Evolutionary conservation across 1,140 invertebrate species (phyloP), one percentile per base, ranked within the genome.

Genomic region (Tetraneura akinire): DNA sequence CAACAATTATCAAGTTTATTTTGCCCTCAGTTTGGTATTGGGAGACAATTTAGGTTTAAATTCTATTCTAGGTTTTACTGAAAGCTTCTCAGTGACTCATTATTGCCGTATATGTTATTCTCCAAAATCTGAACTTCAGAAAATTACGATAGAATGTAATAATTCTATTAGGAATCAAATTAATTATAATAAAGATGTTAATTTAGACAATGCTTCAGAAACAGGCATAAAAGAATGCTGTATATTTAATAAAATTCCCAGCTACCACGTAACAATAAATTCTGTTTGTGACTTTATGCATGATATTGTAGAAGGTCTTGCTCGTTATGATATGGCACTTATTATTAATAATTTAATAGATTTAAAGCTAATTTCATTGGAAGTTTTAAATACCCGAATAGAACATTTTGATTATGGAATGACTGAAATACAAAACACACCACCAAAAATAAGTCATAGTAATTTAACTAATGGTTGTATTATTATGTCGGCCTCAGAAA

Each of bases 391-490:
- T 29, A 16, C 0, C 32, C 23, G 13, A 5, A 5, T 62, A 29
- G 6, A 16, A 32, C 18, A 8, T 0, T 62, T 62, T 57, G 57
- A 62, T 0, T 62, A 62, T 32, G 57, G 26, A 16, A 0, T 62
- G 4, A 29, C 26, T 62, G 57, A 62, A 16, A 18, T 16, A 16
- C 29, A 62, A 62, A 62, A 62, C 18, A 6, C 26, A 21, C 57
- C 26, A 23, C 26, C 26, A 16, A 14, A 13, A 32, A 62, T 29
- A 16, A 62, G 14, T 32, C 13, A 5, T 5, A 62, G 6, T 62
- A 14, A 62, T 62, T 62, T 62, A 2, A 62, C 4, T 10, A 62
- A 62, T 62, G 57, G 57, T 64, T 64, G 2, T 64, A 64, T 64
- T 1, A 42, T 64, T 42, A 64, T 64, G 32, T 21, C 62, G 0